These are phyloP conservation scores for Yasuhikotakia modesta DNA, from an alignment of 2,797 vertebrate genomes.

Conservation along the genomic window DNA sequence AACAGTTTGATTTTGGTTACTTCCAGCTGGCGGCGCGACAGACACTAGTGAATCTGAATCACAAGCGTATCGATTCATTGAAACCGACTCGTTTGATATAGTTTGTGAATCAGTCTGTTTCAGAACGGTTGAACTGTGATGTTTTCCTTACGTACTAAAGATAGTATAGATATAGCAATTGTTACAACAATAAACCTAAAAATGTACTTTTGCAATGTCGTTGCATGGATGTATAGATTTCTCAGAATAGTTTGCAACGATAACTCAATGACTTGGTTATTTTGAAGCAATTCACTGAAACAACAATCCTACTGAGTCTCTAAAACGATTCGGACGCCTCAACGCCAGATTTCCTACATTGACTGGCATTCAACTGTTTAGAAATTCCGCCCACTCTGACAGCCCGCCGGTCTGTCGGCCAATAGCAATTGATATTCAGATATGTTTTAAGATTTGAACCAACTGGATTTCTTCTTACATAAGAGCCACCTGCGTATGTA, in stretches of 20 bases:
- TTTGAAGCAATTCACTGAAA: background rate
- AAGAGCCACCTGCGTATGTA: slow-evolving; percentile 58
- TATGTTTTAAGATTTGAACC: slow-evolving; percentile 70
- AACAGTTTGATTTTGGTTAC: slow-evolving; percentile 37
- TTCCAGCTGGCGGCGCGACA: slow-evolving; percentile 73
- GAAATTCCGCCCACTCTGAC: slow-evolving; percentile 61
- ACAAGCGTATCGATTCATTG: background rate
- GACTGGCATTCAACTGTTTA: slow-evolving; percentile 50
- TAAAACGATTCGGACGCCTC: slow-evolving; percentile 1
- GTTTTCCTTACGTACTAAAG: background rate
- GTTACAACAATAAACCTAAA: background rate
- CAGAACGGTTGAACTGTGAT: background rate
- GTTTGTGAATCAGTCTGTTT: background rate
- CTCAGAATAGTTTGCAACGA: background rate
- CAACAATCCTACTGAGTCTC: slow-evolving; percentile 17
- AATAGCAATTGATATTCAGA: slow-evolving; percentile 69
- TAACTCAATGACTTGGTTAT: background rate
- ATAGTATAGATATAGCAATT: background rate
- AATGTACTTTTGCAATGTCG: background rate
- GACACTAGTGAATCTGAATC: slow-evolving; percentile 15
- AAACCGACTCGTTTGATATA: background rate
- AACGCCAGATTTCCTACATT: background rate
- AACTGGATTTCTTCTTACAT: slow-evolving; percentile 72
- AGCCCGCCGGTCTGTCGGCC: slow-evolving; percentile 53
- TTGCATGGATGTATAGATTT: too few relatives aligned